These are phyloP conservation scores for Drosophila fulvimacula DNA, from an alignment of 2,888 invertebrate species.

Conservation along the genomic window DNA sequence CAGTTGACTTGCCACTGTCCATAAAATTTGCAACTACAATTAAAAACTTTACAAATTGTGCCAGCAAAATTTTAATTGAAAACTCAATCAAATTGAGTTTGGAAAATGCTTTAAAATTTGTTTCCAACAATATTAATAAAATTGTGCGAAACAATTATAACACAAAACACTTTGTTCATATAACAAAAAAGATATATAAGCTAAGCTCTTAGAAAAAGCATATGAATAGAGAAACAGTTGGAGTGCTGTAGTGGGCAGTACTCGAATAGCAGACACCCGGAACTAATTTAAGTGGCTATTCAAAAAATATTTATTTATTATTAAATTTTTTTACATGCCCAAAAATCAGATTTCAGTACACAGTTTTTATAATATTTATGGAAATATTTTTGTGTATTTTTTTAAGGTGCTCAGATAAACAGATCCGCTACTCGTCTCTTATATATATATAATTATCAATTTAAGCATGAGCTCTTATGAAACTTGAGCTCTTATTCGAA, in stretches of 20 bases:
- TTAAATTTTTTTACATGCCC: no score
- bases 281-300: no score
- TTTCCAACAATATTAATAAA: conserved; percentile 3
- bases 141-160: neutral
- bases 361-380: no score
- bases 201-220: neutral
- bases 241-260: neutral
- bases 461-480: no score
- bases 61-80: neutral
- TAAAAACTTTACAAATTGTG: neutral
- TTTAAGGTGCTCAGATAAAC: no score
- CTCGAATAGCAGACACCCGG: neutral
- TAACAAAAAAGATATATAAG: neutral
- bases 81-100: conserved; percentile 1
- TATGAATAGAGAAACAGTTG: neutral
- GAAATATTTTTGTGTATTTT: no score
- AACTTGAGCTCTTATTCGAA: no score
- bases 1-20: neutral
- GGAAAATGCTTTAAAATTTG: neutral
- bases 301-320: no score
- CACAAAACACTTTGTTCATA: neutral
- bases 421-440: no score
- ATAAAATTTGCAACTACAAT: neutral
- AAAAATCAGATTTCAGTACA: no score
- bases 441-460: no score